Evolutionary conservation across 1,140 invertebrate genomes (phyloP), one percentile per base, ranked within the genome.

Genomic region (Rhynchophorus ferrugineus): DNA sequence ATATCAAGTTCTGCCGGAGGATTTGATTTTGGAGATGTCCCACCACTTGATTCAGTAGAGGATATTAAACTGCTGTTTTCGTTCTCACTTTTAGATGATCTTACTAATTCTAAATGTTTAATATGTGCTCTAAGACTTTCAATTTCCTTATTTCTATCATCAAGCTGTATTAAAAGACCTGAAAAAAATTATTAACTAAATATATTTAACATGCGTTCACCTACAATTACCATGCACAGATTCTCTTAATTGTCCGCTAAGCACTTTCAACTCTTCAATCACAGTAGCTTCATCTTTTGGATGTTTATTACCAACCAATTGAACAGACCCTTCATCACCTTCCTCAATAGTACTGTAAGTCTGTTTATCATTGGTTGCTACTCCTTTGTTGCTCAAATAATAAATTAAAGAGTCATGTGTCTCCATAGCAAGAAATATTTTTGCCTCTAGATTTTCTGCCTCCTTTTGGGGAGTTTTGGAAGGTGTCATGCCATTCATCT

Each of bases 1-100:
- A 63, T 56, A 45, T 71, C 68, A 17, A 72, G 57, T 57, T 72
- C 68, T 52, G 67, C 69, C 51, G 63, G 66, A 1, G 70, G 69
- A 5, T 70, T 71, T 1, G 71, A 62, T 57, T 66, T 71, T 1
- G 69, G 69, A 7, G 69, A 71, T 17, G 62, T 68, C 11, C 61
- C 66, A 9, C 61, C 68, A 6, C 62, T 65, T 1, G 71, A 72
- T 54, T 73, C 69, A 3, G 67, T 67, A 5, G 63, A 60, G 7
- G 68, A 61, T 60, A 66, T 65, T 18, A 69, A 24, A 45, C 37
- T 49, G 45, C 13, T 16, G 35, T 18, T 44, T 35, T 17, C 11
- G n/a, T 33, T n/a, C 5, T 14, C n/a, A n/a, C n/a, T n/a, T n/a
- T 57, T 60, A 46, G 33, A 41, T 45, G 45, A 55, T 46, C 59